Conservation (phyloP, 2,797 vertebrate genomes). For the Gambelia wislizenii region DNA sequence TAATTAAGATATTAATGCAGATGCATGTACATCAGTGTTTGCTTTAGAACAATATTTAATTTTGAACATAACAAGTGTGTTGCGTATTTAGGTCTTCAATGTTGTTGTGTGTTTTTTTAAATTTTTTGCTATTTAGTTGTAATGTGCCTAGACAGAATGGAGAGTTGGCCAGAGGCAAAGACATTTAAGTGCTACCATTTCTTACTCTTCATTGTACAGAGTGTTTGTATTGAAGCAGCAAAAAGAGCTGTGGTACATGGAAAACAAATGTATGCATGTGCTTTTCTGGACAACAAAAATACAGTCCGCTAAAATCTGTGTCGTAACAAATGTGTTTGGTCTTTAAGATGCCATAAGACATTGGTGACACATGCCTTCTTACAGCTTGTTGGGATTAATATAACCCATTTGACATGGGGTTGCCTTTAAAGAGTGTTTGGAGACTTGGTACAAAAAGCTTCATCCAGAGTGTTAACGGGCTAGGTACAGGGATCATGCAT, state of each 20-base stretch:
- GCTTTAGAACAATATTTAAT: neutral
- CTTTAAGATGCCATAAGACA: neutral
- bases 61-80: slow-evolving; percentile 21
- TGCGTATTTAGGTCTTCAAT: slow-evolving; percentile 24
- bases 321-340: neutral
- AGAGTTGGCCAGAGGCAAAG: neutral
- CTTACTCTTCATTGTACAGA: slow-evolving; percentile 22
- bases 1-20: neutral
- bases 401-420: too few relatives aligned
- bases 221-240: neutral
- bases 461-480: too few relatives aligned
- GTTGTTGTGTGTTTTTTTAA: neutral
- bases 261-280: neutral
- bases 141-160: neutral
- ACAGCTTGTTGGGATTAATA: too few relatives aligned
- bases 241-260: neutral
- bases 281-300: neutral
- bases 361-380: neutral
- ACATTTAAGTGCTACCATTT: neutral
- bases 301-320: neutral
- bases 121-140: neutral
- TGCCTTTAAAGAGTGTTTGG: too few relatives aligned
- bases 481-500: too few relatives aligned
- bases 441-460: too few relatives aligned
- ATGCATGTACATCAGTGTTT: too few relatives aligned